Percentiles rank a stretch among this genome's conserved stretches.
These are phyloP conservation scores for Pomatorhinus ruficollis DNA, from an alignment of 2,113 vertebrate genomes.

Conservation along the genomic window DNA sequence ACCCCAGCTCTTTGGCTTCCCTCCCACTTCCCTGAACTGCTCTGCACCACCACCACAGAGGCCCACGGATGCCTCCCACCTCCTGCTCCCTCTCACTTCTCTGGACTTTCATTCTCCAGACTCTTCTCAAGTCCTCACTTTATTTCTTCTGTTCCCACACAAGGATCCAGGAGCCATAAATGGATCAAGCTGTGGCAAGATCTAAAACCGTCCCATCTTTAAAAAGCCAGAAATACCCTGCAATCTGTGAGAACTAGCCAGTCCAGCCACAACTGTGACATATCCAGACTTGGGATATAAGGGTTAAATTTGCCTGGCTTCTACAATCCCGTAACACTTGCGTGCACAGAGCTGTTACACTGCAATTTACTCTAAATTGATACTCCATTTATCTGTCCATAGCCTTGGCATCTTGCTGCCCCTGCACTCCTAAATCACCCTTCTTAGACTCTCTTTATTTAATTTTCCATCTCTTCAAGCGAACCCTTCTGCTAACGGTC, in stretches of 20 bases:
- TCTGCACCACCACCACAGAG: not conserved
- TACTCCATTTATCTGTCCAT: conserved; percentile 10
- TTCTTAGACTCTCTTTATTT: not conserved
- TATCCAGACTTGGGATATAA: not conserved
- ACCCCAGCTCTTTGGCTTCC: not conserved
- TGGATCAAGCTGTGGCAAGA: not conserved
- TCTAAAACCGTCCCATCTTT: not conserved
- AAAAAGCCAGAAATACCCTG: not conserved
- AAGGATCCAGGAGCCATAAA: not conserved
- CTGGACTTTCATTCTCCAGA: not conserved
- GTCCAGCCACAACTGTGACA: not conserved
- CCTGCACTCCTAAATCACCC: conserved; percentile 1
- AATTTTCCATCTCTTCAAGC: not conserved
- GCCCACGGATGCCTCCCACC: rapidly evolving
- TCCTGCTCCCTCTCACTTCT: not conserved
- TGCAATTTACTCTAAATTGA: conserved; percentile 32
- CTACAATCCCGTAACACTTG: not conserved
- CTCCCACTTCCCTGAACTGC: not conserved
- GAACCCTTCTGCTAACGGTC: not conserved
- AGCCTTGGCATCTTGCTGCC: not conserved
- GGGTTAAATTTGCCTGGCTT: not conserved
- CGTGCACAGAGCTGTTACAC: not conserved
- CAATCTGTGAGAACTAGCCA: not conserved
- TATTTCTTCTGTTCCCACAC: not conserved
- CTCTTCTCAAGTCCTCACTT: not conserved